Conservation (phyloP, 2,888 invertebrate genomes). For the Strigamia crassipes region DNA sequence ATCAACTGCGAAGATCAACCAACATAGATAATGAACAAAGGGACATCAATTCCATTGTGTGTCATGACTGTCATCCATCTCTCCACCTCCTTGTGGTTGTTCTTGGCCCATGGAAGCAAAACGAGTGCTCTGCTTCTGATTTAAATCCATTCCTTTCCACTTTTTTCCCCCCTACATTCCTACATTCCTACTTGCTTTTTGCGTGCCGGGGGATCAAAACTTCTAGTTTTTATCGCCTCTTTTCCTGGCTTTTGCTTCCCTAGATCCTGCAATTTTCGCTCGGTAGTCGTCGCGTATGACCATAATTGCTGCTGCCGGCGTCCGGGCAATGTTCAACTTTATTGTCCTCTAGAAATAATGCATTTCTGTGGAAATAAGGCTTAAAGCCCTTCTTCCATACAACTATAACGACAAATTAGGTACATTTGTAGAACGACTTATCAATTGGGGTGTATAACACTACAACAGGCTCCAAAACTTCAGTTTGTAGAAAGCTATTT, state of each 20-base stretch:
- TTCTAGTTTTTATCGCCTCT: neutral
- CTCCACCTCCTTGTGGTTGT: neutral
- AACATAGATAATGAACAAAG: neutral
- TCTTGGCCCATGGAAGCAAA: neutral
- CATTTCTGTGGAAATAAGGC: too few relatives aligned
- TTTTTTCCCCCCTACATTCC: too few relatives aligned
- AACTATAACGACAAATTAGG: too few relatives aligned
- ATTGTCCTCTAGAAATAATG: too few relatives aligned
- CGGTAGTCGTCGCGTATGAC: too few relatives aligned
- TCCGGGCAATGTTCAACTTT: too few relatives aligned
- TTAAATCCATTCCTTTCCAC: neutral
- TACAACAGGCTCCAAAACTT: too few relatives aligned
- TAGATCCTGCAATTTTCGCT: neutral
- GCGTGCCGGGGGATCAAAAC: neutral
- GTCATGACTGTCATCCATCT: constrained; percentile 1
- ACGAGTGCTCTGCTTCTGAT: neutral
- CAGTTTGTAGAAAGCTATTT: too few relatives aligned
- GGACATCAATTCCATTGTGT: neutral
- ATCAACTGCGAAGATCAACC: neutral
- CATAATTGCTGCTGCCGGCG: too few relatives aligned
- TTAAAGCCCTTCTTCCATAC: too few relatives aligned
- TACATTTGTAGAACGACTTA: too few relatives aligned
- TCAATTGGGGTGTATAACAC: too few relatives aligned
- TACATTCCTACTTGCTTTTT: neutral
- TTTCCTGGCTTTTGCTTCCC: neutral